These are phyloP conservation scores for Rhinopomastus cyanomelas DNA, from an alignment of 2,113 vertebrate species.

Conservation along the genomic window DNA sequence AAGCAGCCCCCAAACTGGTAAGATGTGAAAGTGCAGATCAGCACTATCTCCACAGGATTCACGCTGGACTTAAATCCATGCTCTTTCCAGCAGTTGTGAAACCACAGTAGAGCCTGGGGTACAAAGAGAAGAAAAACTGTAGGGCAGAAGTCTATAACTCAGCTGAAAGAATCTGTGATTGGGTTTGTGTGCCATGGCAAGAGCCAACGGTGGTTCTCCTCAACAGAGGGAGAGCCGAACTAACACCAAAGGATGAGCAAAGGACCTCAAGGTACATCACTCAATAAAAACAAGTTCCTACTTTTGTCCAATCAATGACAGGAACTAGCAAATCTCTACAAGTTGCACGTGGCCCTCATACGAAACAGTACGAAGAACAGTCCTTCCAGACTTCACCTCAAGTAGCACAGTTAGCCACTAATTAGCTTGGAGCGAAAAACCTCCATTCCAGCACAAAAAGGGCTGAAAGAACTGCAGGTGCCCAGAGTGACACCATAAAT, in stretches of 20 bases:
- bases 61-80: not conserved
- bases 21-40: not conserved
- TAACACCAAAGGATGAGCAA: not conserved
- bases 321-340: not conserved
- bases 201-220: not conserved
- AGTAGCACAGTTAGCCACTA: not conserved
- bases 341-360: fast-evolving
- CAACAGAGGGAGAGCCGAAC: not conserved
- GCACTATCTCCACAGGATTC: not conserved
- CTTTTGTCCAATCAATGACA: not conserved
- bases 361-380: not conserved
- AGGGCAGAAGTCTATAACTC: not conserved
- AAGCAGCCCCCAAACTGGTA: not conserved
- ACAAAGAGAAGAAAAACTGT: not conserved
- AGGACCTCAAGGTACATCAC: not conserved
- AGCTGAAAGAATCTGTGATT: not conserved
- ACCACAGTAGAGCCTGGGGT: not conserved
- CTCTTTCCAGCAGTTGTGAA: not conserved
- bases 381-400: not conserved
- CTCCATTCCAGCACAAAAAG: not conserved
- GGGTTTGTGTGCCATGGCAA: not conserved
- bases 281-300: not conserved
- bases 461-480: not conserved
- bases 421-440: not conserved
- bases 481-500: constrained; percentile 38